Evolutionary conservation across 2,113 vertebrate species (phyloP).

Genomic region (Zapornia atra): DNA sequence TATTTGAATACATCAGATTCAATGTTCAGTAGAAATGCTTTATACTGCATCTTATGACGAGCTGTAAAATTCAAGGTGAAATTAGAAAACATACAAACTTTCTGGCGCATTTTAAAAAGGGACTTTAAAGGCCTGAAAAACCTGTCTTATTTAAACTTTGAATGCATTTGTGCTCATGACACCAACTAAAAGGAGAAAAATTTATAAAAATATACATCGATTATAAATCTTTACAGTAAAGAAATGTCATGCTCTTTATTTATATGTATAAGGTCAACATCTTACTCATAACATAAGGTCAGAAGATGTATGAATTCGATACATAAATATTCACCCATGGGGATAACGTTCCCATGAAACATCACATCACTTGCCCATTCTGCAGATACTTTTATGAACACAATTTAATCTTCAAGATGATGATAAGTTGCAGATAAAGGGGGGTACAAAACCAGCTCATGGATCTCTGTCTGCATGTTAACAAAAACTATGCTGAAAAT

Average conservation of each 20-base stretch:
- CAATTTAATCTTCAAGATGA: slow-evolving; percentile 3
- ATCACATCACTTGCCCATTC: background rate
- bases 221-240: slow-evolving; percentile 15
- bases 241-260: background rate
- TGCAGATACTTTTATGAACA: background rate
- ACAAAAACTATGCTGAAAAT: background rate
- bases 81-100: slow-evolving; percentile 4
- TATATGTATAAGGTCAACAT: background rate
- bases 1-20: slow-evolving; percentile 10
- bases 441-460: background rate
- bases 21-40: slow-evolving; percentile 20
- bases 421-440: background rate
- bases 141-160: background rate
- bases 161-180: background rate
- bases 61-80: background rate
- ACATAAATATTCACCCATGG: background rate
- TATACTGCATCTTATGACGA: background rate
- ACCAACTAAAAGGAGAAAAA: background rate
- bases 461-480: background rate
- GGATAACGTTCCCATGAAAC: slow-evolving; percentile 16
- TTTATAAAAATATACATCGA: background rate
- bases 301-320: slow-evolving; percentile 27
- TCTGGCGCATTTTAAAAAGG: background rate
- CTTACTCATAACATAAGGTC: slow-evolving; percentile 4
- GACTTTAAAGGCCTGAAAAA: background rate